phyloP scores from a whole-genome alignment of 2,797 vertebrate genomes.

The Peromyscus eremicus region DNA sequence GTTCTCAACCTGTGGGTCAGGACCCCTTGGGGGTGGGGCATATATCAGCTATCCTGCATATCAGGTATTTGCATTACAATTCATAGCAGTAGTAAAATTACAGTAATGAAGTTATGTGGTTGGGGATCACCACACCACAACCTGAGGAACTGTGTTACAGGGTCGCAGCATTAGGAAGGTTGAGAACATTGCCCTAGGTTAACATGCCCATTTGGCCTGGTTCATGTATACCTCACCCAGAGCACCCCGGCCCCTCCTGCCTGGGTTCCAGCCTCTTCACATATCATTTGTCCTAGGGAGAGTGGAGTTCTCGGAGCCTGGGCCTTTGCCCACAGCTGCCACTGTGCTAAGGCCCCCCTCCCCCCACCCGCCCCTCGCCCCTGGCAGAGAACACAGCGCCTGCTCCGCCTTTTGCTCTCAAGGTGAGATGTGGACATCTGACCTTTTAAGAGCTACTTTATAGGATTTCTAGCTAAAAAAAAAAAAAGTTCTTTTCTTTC shows the following conservation, averaged over 20 bases:
- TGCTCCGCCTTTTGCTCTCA: neutral
- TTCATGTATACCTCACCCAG: neutral
- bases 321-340: neutral
- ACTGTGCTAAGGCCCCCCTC: neutral
- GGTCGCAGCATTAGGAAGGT: too few species aligned
- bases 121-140: neutral
- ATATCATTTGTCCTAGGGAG: neutral
- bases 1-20: neutral
- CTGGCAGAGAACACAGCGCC: neutral
- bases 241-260: neutral
- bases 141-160: neutral
- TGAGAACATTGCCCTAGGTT: neutral
- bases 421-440: neutral
- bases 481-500: neutral
- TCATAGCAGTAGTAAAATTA: neutral
- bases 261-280: neutral
- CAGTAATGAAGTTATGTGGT: neutral
- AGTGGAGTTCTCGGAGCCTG: neutral
- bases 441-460: conserved; percentile 46
- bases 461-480: neutral
- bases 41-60: neutral
- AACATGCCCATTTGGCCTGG: neutral
- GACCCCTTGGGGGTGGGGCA: too few species aligned
- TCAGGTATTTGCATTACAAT: neutral
- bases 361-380: neutral